Evolutionary conservation across 30 jellyfish, hydroid and myxozoan species (phyloP), one percentile per base, ranked within the genome.

Genomic region (Clytia hemisphaerica): DNA sequence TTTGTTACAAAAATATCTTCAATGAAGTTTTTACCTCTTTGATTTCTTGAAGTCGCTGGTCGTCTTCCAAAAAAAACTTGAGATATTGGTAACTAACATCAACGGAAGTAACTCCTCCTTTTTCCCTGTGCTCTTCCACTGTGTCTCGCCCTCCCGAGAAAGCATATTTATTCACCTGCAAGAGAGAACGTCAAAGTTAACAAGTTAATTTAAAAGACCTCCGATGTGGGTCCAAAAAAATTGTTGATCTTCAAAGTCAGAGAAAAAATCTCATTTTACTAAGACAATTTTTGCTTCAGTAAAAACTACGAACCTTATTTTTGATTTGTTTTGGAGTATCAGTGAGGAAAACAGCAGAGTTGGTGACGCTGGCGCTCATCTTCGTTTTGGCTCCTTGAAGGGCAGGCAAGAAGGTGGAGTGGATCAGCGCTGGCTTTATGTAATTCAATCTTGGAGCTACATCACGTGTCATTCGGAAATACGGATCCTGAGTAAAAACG

Each of bases 321-420:
- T 83, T 84, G 15, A 92, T 84, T 50, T 84, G 94, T 67, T 82
- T 92, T 6, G 95, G 86, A 1, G 94, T 72, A 51, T 92, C 99
- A 16, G 99, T 83, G 26, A 92, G 69, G 45, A 74, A 92, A 15
- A 92, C 80, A 1, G 99, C 84, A 4, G 99, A 92, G 59, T 72
- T 73, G 6, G 94, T 90, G 60, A 77, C 99, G 73, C 96, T 83
- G 12, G 94, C 61, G 61, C 96, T 83, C 99, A 92, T 92, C 61
- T 92, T 92, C 6, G 99, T 92, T 46, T 92, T 92, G 5, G 99
- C 99, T 31, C 99, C 99, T 79, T 92, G 99, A 59, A 92, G 61
- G 2, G 99, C 97, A 18, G 99, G 99, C 73, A 92, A 78, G 76
- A 92, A 92, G 0, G 95, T 83, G 37, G 99, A 92, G 67, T 82